Percentiles rank a stretch among this genome's conserved stretches.
Evolutionary conservation across 2,797 vertebrate genomes (phyloP).

Genomic region (Acrocephalus scirpaceus): DNA sequence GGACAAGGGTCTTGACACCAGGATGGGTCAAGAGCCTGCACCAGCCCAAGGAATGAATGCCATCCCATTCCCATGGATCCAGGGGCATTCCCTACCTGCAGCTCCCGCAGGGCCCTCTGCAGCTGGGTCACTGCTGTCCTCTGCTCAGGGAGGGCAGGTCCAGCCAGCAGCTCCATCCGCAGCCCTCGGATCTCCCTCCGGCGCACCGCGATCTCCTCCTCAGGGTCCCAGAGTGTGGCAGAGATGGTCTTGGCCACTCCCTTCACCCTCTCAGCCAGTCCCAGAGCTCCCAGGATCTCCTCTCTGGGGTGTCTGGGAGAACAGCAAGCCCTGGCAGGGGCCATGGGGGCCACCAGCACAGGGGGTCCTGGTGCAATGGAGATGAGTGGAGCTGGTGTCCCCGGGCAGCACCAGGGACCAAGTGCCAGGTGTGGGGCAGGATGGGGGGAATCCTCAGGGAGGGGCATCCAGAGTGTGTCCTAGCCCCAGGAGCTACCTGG

Average conservation of each 20-base stretch:
- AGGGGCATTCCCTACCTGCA: constrained; percentile 74
- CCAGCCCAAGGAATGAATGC: accelerated
- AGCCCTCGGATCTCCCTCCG: constrained; percentile 71
- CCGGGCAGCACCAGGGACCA: accelerated
- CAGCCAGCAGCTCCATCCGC: constrained; percentile 71
- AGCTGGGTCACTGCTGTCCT: constrained; percentile 61
- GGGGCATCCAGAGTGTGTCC: accelerated
- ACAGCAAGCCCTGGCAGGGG: neutral
- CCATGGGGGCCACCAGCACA: accelerated
- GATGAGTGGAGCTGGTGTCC: neutral
- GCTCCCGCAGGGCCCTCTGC: constrained; percentile 72
- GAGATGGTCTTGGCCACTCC: constrained; percentile 68
- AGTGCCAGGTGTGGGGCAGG: neutral
- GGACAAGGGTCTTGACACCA: neutral
- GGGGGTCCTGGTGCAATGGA: accelerated
- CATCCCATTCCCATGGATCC: neutral
- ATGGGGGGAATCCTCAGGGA: neutral
- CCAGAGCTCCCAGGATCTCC: constrained; percentile 73
- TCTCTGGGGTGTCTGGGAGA: constrained; percentile 35
- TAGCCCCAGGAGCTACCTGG: constrained; percentile 70
- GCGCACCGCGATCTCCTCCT: constrained; percentile 38
- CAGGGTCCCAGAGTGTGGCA: constrained; percentile 74
- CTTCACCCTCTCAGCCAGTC: constrained; percentile 74
- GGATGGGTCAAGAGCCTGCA: neutral
- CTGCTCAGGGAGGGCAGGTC: constrained; percentile 15